A percentile compares a stretch with the other conserved stretches of the same genome.
Evolutionary conservation across 2,113 vertebrate species (phyloP).

Genomic region (Amphiprion percula): DNA sequence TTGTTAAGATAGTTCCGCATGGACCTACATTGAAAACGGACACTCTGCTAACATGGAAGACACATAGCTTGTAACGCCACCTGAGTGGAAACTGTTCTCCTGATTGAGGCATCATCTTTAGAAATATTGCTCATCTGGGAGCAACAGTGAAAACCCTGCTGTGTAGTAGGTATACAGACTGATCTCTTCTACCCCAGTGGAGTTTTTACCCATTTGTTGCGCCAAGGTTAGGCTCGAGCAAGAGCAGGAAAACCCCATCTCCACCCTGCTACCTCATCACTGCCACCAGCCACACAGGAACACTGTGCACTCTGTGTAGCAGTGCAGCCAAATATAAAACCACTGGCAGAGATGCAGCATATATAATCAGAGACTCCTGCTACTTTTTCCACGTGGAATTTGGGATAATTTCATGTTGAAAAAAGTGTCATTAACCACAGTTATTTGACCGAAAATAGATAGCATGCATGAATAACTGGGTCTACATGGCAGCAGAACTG

Average conservation of each 20-base stretch:
- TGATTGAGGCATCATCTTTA: slow-evolving; percentile 10
- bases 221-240: slow-evolving; percentile 65
- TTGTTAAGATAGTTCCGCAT: slow-evolving; percentile 8
- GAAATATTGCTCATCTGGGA: slow-evolving; percentile 19
- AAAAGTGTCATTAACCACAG: slow-evolving; percentile 69
- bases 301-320: slow-evolving; percentile 68
- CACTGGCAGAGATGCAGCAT: slow-evolving; percentile 65
- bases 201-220: slow-evolving; percentile 37
- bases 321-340: slow-evolving; percentile 72
- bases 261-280: slow-evolving; percentile 77
- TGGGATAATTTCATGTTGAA: slow-evolving; percentile 60
- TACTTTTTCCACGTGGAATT: slow-evolving; percentile 70
- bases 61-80: not conserved
- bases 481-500: slow-evolving; percentile 49
- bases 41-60: not conserved
- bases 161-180: slow-evolving; percentile 65
- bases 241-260: slow-evolving; percentile 78
- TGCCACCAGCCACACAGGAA: slow-evolving; percentile 70
- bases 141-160: slow-evolving; percentile 62
- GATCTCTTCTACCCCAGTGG: slow-evolving; percentile 64
- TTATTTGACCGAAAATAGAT: slow-evolving; percentile 70
- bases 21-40: not conserved
- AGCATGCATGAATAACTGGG: slow-evolving; percentile 59
- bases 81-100: slow-evolving; percentile 36
- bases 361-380: slow-evolving; percentile 65